A percentile compares a stretch with the other conserved stretches of the same genome.
phyloP scores from a whole-genome alignment of 2,888 invertebrate genomes.

The Carcina quercana region DNA sequence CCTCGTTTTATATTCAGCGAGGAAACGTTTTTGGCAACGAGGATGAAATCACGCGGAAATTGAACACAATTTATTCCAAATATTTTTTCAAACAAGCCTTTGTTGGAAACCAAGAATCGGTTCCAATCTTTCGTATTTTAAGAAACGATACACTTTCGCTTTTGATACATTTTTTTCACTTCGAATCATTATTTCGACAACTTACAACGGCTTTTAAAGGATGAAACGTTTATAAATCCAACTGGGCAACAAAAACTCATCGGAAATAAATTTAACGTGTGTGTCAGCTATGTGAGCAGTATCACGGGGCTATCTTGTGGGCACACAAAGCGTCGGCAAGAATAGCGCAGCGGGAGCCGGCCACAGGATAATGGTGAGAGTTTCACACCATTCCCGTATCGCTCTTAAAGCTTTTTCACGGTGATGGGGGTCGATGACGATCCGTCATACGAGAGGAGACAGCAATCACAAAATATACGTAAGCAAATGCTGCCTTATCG shows the following conservation, averaged over 20 bases:
- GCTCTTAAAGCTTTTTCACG: slow-evolving; percentile 48
- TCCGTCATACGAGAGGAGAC: slow-evolving; percentile 4
- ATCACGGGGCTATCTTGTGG: slow-evolving; percentile 31
- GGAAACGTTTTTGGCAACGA: slow-evolving; percentile 31
- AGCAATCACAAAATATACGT: slow-evolving; percentile 19
- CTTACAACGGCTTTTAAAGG: slow-evolving; percentile 33
- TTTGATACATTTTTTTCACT: slow-evolving; percentile 28
- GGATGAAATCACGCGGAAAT: slow-evolving; percentile 44
- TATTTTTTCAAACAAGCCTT: slow-evolving; percentile 38
- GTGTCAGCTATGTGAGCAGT: slow-evolving; percentile 36
- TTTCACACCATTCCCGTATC: slow-evolving; percentile 56
- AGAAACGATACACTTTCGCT: slow-evolving; percentile 21
- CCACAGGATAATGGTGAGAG: slow-evolving; percentile 42
- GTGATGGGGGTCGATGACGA: slow-evolving; percentile 24
- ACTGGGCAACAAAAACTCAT: slow-evolving; percentile 43
- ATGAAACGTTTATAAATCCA: slow-evolving; percentile 35
- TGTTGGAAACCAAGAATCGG: slow-evolving; percentile 9
- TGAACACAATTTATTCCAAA: slow-evolving; percentile 43
- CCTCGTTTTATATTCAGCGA: slow-evolving; percentile 43
- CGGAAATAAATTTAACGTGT: slow-evolving; percentile 50
- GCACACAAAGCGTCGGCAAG: slow-evolving; percentile 43
- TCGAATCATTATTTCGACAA: slow-evolving; percentile 18
- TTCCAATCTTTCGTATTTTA: slow-evolving; percentile 7
- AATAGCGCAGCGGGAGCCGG: slow-evolving; percentile 54
- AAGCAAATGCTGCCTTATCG: slow-evolving; percentile 31